These are phyloP conservation scores for Hipposideros armiger DNA, from an alignment of 2,113 vertebrate genomes.

Conservation along the genomic window DNA sequence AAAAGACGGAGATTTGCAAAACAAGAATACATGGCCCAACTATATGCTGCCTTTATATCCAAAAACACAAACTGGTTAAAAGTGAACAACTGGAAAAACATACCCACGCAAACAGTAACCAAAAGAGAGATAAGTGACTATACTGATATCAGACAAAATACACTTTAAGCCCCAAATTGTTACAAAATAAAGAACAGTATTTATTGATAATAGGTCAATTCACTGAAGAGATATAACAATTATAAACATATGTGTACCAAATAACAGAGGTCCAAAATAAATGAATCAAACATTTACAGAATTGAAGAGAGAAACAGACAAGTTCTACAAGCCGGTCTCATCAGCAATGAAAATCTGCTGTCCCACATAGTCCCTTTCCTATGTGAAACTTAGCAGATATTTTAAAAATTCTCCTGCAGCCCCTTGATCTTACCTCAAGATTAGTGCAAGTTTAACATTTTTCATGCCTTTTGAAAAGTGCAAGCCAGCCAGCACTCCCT, in stretches of 20 bases:
- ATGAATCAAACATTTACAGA: neutral
- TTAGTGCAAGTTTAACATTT: neutral
- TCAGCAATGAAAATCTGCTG: neutral
- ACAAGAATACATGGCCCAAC: neutral
- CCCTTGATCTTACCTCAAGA: neutral
- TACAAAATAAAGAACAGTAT: neutral
- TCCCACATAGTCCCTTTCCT: neutral
- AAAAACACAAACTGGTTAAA: constrained; percentile 11
- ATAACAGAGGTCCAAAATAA: neutral
- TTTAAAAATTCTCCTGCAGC: neutral
- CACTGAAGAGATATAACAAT: neutral
- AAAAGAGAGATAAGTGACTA: neutral
- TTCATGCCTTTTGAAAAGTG: neutral
- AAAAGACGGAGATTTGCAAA: neutral
- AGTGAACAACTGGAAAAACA: neutral
- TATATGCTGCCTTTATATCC: neutral
- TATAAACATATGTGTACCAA: neutral
- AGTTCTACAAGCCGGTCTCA: neutral
- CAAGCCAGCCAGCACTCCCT: neutral
- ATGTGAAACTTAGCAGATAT: neutral
- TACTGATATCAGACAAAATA: neutral
- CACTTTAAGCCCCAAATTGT: neutral
- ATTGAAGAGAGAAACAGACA: neutral
- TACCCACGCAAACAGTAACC: neutral
- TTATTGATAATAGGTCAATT: constrained; percentile 1